Conservation (phyloP, 2,113 vertebrate genomes). For the Plecotus auritus region DNA sequence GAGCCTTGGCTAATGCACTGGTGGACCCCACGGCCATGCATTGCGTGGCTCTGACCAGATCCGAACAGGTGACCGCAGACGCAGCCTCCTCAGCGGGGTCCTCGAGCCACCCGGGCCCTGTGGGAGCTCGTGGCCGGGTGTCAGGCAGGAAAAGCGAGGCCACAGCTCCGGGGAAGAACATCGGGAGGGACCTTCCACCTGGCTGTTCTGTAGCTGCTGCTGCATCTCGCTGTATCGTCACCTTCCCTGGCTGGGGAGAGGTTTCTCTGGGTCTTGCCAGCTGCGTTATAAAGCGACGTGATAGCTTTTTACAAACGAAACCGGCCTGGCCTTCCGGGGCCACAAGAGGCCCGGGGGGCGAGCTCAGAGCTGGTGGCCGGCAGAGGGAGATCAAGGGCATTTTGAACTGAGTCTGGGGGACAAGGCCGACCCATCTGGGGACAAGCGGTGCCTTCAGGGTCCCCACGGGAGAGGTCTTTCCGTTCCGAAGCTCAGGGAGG, state of each 20-base stretch:
- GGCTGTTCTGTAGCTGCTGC: rapidly evolving
- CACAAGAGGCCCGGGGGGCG: not conserved
- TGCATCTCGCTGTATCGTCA: rapidly evolving
- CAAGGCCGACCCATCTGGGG: not conserved
- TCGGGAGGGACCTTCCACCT: rapidly evolving
- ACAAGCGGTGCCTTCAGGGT: not conserved
- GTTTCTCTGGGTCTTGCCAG: not conserved
- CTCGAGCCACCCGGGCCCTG: rapidly evolving
- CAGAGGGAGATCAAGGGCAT: not conserved
- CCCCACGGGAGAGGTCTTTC: rapidly evolving
- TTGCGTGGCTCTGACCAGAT: not conserved
- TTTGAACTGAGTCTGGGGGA: not conserved
- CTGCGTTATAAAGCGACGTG: not conserved
- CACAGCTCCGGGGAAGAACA: rapidly evolving
- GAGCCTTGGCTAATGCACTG: constrained; percentile 2
- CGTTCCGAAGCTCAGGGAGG: not conserved
- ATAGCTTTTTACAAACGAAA: not conserved
- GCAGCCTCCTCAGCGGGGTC: not conserved
- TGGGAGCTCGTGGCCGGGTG: too few species aligned
- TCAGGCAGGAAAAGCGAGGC: not conserved
- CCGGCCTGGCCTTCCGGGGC: not conserved
- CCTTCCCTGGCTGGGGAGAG: not conserved
- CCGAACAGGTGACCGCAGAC: not conserved
- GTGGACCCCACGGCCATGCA: not conserved
- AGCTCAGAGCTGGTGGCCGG: not conserved